Evolutionary conservation across 92 coral and sea anemone genomes (phyloP).

Genomic region (Porites lobata): DNA sequence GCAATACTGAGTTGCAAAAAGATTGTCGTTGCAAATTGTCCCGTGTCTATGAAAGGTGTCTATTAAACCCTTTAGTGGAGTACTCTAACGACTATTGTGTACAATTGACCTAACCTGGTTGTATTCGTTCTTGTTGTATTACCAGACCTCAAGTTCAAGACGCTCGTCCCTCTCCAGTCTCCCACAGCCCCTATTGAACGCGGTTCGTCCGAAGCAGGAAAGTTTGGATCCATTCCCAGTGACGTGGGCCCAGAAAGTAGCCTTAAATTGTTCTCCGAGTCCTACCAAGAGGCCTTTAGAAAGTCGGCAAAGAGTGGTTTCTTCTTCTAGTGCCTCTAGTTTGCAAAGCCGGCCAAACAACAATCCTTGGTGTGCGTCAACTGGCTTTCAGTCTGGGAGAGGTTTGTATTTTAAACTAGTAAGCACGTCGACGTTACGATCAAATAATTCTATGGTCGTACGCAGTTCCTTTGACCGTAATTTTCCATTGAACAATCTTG

Average conservation of each 20-base stretch:
- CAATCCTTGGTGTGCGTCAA: slow-evolving; percentile 24
- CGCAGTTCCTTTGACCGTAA: too few species aligned
- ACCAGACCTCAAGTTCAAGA: slow-evolving; percentile 19
- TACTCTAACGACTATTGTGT: too few species aligned
- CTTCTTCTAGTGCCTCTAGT: slow-evolving; percentile 15
- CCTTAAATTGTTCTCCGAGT: slow-evolving; percentile 38
- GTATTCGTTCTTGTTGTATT: neutral
- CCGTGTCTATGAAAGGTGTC: too few species aligned
- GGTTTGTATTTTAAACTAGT: neutral
- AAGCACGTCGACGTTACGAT: neutral
- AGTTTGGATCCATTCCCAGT: slow-evolving; percentile 57
- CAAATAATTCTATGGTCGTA: too few species aligned
- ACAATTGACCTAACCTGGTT: too few species aligned
- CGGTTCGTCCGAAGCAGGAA: slow-evolving; percentile 40
- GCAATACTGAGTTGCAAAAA: too few species aligned
- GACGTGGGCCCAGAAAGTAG: slow-evolving; percentile 78
- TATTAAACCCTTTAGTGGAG: too few species aligned
- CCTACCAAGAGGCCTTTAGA: slow-evolving; percentile 15
- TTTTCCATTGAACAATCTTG: too few species aligned
- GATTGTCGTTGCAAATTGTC: too few species aligned
- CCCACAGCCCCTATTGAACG: slow-evolving; percentile 51
- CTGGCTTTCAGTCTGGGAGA: slow-evolving; percentile 12
- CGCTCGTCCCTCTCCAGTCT: slow-evolving; percentile 35
- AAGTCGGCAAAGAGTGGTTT: slow-evolving; percentile 12
- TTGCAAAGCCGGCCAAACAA: neutral